Evolutionary conservation across 2,113 vertebrate genomes (phyloP), one percentile per base, ranked within the genome.

Genomic region (Alosa alosa): DNA sequence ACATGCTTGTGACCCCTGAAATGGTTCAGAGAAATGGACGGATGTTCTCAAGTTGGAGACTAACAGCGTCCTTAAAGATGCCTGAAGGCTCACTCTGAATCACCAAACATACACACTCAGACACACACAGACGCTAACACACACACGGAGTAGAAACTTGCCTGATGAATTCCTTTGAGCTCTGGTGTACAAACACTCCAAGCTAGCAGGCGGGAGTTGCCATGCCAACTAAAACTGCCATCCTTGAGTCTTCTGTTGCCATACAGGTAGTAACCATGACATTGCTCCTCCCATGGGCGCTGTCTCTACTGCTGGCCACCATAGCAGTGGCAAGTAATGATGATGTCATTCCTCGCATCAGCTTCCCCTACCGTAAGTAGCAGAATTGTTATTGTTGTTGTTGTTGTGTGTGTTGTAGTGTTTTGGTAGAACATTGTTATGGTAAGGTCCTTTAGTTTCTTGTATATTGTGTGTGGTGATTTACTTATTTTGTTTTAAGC

Each of bases 211-310:
- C 2, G 31, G 72, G 13, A 78, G 72, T 78, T 78, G 72, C 36
- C 72, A 78, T 78, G 72, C 31, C 72, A 78, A 78, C 72, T 36
- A 78, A 17, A 36, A 78, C 31, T 78, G 72, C 72, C 72, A 78
- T 60, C 55, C 55, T 20, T 18, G 55, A 20, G 55, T 22, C 2
- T 22, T 22, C 55, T 22, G 55, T 60, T 78, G 72, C 72, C 72
- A 78, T 31, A 39, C 72, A 78, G 72, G 31, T 78, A 15, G 72
- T 78, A 39, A 78, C 72, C 72, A 78, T 78, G 72, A 15, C 72
- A 15, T 39, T 78, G 25, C 72, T 41, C 72, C 13, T 78, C 31
- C 36, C 72, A 15, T 78, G 31, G 72, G 13, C 25, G 64, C n/a
- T 78, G 72, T 78, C 72, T 39, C 1, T 78, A 17, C 72, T 72